Evolutionary conservation across 2,797 vertebrate species (phyloP), one percentile per base, ranked within the genome.

Genomic region (Xiphophorus birchmanni): DNA sequence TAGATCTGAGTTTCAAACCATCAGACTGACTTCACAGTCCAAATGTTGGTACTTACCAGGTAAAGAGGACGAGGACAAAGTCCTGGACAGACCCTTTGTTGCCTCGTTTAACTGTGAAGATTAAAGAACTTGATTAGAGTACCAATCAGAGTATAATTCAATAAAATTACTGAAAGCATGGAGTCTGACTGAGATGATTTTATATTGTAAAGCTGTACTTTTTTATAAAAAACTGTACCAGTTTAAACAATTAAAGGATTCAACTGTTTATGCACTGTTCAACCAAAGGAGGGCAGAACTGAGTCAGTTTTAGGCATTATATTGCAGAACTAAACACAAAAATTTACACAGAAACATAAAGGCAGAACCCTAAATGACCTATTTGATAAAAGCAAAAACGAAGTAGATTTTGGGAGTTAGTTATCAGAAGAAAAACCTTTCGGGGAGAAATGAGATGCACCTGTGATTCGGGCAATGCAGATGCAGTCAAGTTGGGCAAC

Each of bases 51-150:
- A 5, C 56, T 87, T 79, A 94, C 93, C 92, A 12, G 90, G 80
- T 73, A 91, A 83, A 12, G 91, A 91, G 0, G 91, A 87, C 0
- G 83, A 77, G 2, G 92, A 93, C 54, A 74, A 44, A 0, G 32
- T 82, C 48, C 87, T 91, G 78, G 78, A 52, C 8, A 90, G 69
- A 40, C 11, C 3, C 0, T 45, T 54, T 9, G 32, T 11, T 0
- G 54, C 12, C 13, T 71, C 65, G 3, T 44, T 69, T 0, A 50
- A 26, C 84, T 86, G 71, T 37, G 58, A 69, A 58, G 23, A 72
- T 15, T 72, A n/a, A 23, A 72, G 5, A 45, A n/a, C 9, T 2
- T 11, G 8, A 2, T 69, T 40, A 69, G 37, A 69, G 21, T 42
- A 21, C 13, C 7, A 67, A 10, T 67, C 37, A 23, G 35, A 37